Conservation (phyloP, 2,888 invertebrate species). For the Dermolepida albohirtum region DNA sequence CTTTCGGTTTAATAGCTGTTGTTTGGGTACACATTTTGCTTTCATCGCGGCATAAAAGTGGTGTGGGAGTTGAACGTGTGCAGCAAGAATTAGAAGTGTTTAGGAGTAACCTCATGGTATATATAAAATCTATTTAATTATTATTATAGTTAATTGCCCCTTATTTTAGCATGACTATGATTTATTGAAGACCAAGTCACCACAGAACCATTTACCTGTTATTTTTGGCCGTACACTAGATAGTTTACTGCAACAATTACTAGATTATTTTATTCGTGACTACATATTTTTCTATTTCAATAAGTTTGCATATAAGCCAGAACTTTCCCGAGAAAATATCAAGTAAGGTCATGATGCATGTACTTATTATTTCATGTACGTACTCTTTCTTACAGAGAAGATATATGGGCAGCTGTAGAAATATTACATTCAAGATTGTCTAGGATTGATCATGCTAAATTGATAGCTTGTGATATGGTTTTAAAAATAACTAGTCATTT, state of each 20-base stretch:
- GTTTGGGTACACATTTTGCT: conserved; percentile 75
- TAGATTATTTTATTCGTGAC: conserved; percentile 84
- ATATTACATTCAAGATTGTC: conserved; percentile 79
- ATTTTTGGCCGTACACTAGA: conserved; percentile 88
- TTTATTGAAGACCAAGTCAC: conserved; percentile 44
- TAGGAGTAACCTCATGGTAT: conserved; percentile 73
- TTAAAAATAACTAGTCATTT: conserved; percentile 86
- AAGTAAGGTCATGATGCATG: conserved; percentile 61
- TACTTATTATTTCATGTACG: no score
- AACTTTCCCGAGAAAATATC: conserved; percentile 65
- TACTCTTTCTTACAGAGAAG: conserved; percentile 75
- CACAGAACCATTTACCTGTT: conserved; percentile 73
- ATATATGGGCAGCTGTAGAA: conserved; percentile 84
- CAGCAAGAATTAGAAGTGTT: conserved; percentile 73
- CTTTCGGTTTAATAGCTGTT: conserved; percentile 64
- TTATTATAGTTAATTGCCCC: conserved; percentile 20
- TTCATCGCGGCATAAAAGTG: conserved; percentile 75
- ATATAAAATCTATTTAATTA: not conserved
- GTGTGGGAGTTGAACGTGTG: conserved; percentile 70
- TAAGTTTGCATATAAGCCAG: conserved; percentile 68
- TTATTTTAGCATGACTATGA: conserved; percentile 58
- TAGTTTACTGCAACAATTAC: conserved; percentile 82
- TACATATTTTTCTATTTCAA: conserved; percentile 83
- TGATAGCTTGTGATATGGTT: conserved; percentile 86
- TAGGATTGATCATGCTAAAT: conserved; percentile 83